These are phyloP conservation scores for Erythrocercus mccallii DNA, from an alignment of 2,113 vertebrate species.

Conservation along the genomic window DNA sequence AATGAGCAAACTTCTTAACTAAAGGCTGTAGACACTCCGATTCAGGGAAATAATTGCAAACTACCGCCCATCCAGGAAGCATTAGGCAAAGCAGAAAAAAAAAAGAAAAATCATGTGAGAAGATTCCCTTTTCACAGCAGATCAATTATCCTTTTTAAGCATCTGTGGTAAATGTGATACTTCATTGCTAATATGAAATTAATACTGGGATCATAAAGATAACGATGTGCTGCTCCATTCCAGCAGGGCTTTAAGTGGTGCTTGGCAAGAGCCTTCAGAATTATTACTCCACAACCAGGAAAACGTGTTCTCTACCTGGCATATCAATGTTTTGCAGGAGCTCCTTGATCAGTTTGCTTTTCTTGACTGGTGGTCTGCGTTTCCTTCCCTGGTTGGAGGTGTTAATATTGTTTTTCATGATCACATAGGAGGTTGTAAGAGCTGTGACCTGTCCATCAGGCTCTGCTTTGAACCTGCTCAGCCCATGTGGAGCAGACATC, in stretches of 20 bases:
- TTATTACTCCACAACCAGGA: neutral
- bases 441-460: neutral
- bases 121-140: neutral
- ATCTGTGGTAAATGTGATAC: neutral
- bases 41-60: neutral
- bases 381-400: neutral
- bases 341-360: neutral
- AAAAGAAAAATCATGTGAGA: neutral
- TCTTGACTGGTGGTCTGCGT: neutral
- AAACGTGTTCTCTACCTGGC: neutral
- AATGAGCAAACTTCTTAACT: neutral
- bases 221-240: neutral
- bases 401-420: neutral
- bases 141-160: neutral
- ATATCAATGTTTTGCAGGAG: neutral
- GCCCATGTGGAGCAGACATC: neutral
- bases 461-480: neutral
- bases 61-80: neutral
- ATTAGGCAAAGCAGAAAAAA: neutral
- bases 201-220: neutral
- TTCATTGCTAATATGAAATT: slow-evolving; percentile 15
- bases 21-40: accelerated
- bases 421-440: accelerated
- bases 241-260: neutral
- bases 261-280: neutral